phyloP scores from a whole-genome alignment of 2,113 vertebrate species.

The Melanotaenia duboulayi region DNA sequence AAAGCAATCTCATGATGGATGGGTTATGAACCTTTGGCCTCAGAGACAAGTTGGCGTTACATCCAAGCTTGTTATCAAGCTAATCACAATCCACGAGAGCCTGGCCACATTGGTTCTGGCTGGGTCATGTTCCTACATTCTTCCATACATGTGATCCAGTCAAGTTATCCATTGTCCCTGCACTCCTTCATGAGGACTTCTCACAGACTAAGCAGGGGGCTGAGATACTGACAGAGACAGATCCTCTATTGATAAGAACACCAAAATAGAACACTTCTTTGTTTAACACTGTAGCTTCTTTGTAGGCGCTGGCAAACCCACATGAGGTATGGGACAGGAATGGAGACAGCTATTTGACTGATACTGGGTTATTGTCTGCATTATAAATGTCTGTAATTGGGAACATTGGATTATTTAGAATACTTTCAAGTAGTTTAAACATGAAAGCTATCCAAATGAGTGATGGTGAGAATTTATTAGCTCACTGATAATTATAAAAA shows the following conservation, averaged over 20 bases:
- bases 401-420: neutral
- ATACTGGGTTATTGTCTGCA: conserved; percentile 31
- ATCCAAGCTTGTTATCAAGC: conserved; percentile 51
- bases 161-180: conserved; percentile 75
- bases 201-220: conserved; percentile 53
- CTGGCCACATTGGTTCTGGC: conserved; percentile 64
- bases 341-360: conserved; percentile 36
- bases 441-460: neutral
- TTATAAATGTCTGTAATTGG: conserved; percentile 32
- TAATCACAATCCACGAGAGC: conserved; percentile 44
- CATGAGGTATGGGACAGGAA: conserved; percentile 50
- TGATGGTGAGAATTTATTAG: neutral
- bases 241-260: conserved; percentile 72
- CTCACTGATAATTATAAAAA: conserved; percentile 8
- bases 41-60: conserved; percentile 7
- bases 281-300: conserved; percentile 66
- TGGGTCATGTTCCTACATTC: conserved; percentile 70
- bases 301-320: conserved; percentile 45
- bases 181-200: conserved; percentile 54
- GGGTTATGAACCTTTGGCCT: conserved; percentile 41
- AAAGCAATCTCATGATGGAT: conserved; percentile 21
- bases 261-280: conserved; percentile 65
- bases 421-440: neutral
- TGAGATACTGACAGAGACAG: conserved; percentile 67
- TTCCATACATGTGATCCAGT: conserved; percentile 76